Conservation (phyloP, 2,797 vertebrate genomes). For the Poeciliopsis presidionis region DNA sequence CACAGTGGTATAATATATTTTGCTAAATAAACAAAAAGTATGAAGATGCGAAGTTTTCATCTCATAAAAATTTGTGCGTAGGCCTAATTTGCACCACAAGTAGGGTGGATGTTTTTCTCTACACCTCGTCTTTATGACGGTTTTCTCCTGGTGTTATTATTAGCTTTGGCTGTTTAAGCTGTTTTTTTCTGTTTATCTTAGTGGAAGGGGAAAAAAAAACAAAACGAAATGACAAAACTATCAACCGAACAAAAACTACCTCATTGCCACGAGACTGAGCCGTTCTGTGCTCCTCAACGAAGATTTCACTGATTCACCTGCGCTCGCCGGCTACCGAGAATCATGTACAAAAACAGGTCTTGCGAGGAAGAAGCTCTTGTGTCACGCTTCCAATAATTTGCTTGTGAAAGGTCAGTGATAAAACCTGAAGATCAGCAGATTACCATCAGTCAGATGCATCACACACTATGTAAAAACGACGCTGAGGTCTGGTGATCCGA, state of each 20-base stretch:
- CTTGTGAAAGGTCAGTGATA: conserved; percentile 15
- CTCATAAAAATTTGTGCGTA: not conserved
- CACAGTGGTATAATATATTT: not conserved
- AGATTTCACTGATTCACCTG: not conserved
- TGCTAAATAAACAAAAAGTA: not conserved
- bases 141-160: not conserved
- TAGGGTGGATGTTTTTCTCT: not conserved
- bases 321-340: not conserved
- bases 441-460: conserved; percentile 1
- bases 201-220: not conserved
- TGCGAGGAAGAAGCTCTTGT: not conserved
- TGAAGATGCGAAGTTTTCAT: not conserved
- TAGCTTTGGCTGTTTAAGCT: not conserved
- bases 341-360: conserved; percentile 26
- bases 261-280: not conserved
- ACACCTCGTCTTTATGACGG: not conserved
- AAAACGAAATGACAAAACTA: not conserved
- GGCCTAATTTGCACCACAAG: conserved; percentile 2
- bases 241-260: not conserved
- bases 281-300: not conserved
- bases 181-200: not conserved
- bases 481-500: not conserved
- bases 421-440: not conserved
- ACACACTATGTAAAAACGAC: not conserved
- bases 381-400: conserved; percentile 3